Conservation (phyloP, 1,140 invertebrate genomes). For the Brevipalpus yothersi region DNA sequence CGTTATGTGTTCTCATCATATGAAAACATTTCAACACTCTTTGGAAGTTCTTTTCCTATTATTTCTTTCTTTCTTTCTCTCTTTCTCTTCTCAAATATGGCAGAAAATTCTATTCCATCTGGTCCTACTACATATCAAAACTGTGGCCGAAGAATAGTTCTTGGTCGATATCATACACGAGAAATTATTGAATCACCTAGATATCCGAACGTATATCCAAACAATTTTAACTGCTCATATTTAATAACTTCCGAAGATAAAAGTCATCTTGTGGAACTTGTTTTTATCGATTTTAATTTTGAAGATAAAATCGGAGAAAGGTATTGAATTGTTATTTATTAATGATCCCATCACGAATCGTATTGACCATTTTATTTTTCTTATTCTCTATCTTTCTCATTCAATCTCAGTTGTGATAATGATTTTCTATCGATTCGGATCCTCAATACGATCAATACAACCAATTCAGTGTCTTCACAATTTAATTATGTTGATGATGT, state of each 20-base stretch:
- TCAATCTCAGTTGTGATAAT: too few species aligned
- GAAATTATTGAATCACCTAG: constrained; percentile 32
- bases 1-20: too few species aligned
- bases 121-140: background rate
- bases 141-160: background rate
- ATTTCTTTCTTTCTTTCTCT: background rate
- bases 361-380: too few species aligned
- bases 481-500: constrained; percentile 1
- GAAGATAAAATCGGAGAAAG: constrained; percentile 22
- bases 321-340: too few species aligned
- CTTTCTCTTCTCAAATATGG: background rate
- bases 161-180: background rate
- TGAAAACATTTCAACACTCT: too few species aligned
- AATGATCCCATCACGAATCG: too few species aligned
- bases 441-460: too few species aligned
- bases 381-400: too few species aligned
- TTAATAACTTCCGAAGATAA: constrained; percentile 30
- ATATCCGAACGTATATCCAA: constrained; percentile 40
- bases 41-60: background rate
- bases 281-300: constrained; percentile 39
- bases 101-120: too few species aligned
- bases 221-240: constrained; percentile 35
- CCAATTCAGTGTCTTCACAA: background rate
- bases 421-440: too few species aligned
- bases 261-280: constrained; percentile 28